phyloP scores from a whole-genome alignment of 2,797 vertebrate species.

The Menidia menidia region DNA sequence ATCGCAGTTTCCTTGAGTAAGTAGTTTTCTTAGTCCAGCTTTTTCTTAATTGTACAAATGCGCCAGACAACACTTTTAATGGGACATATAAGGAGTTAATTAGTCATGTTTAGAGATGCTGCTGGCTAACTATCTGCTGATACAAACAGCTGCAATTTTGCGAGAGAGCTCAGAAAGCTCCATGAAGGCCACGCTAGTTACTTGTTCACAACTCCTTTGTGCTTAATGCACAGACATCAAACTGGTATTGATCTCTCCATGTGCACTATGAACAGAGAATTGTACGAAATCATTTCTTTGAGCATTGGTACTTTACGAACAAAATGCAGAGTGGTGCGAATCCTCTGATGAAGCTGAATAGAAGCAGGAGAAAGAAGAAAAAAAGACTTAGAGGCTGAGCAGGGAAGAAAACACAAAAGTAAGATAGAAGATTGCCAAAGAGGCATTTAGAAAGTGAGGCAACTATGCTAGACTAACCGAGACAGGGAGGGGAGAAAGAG shows the following conservation, averaged over 20 bases:
- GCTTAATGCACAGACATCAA: not conserved
- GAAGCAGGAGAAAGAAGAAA: not conserved
- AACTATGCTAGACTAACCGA: slow-evolving; percentile 12
- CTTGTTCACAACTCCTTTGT: not conserved
- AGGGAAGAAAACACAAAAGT: not conserved
- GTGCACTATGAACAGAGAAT: slow-evolving; percentile 3
- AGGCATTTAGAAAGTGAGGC: slow-evolving; percentile 32
- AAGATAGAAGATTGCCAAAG: slow-evolving; percentile 22
- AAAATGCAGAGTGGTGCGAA: slow-evolving; percentile 5
- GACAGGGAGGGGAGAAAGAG: not conserved
- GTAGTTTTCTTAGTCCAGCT: too few relatives aligned
- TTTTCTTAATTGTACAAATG: not conserved
- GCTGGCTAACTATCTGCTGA: not conserved
- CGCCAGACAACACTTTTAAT: not conserved
- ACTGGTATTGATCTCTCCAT: slow-evolving; percentile 10
- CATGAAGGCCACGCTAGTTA: too few relatives aligned
- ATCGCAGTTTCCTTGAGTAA: not conserved
- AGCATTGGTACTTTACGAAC: slow-evolving; percentile 3
- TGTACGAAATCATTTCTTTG: slow-evolving; percentile 9
- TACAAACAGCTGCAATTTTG: not conserved
- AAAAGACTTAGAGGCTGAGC: not conserved
- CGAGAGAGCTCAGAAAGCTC: not conserved
- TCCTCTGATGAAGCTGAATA: slow-evolving; percentile 6
- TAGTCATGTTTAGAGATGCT: not conserved
- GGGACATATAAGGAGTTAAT: not conserved